Percentiles rank a stretch among this genome's conserved stretches.
These are phyloP conservation scores for Bubo scandiacus DNA, from an alignment of 2,113 vertebrate species.

Conservation along the genomic window DNA sequence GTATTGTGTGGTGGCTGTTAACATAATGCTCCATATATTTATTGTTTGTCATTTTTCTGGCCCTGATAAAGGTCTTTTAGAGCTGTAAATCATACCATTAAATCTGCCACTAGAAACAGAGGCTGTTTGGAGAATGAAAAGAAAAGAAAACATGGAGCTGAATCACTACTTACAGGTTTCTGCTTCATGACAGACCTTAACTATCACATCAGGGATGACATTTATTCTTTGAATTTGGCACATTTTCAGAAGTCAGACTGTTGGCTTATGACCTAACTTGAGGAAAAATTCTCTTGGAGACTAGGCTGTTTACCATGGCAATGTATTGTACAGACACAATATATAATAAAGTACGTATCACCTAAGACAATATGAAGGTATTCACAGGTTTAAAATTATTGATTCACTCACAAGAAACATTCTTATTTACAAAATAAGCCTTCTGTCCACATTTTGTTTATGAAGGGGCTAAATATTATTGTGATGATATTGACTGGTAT, in stretches of 20 bases:
- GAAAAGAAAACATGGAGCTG: slow-evolving; percentile 64
- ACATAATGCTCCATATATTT: slow-evolving; percentile 83
- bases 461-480: background rate
- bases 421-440: background rate
- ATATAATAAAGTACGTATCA: background rate
- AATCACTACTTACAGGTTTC: slow-evolving; percentile 79
- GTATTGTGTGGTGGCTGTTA: slow-evolving; percentile 83
- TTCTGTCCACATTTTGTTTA: background rate
- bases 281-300: background rate
- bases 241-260: slow-evolving; percentile 71
- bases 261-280: slow-evolving; percentile 66
- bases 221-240: slow-evolving; percentile 71
- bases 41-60: slow-evolving; percentile 91
- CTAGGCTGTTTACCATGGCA: background rate
- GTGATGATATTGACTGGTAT: background rate
- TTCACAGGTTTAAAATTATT: background rate
- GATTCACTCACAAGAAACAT: background rate
- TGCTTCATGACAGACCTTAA: slow-evolving; percentile 76
- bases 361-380: background rate
- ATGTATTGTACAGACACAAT: background rate
- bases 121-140: slow-evolving; percentile 65
- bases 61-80: slow-evolving; percentile 77
- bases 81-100: slow-evolving; percentile 88
- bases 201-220: slow-evolving; percentile 79
- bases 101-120: slow-evolving; percentile 81